phyloP scores from a whole-genome alignment of 2,888 invertebrate species.

The Melanostoma mellinum region DNA sequence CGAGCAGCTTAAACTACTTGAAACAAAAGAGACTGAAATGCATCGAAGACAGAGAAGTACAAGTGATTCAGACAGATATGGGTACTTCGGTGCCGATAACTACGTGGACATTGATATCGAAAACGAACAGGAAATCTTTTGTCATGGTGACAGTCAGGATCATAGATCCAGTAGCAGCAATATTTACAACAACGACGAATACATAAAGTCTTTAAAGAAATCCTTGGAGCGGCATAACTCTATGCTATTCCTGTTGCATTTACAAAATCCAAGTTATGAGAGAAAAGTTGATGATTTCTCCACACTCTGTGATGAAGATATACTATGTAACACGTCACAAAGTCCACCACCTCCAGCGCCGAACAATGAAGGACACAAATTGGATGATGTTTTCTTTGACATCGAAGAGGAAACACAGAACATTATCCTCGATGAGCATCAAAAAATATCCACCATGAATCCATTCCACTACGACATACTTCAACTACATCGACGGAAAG shows the following conservation, averaged over 20 bases:
- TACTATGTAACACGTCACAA: conserved; percentile 82
- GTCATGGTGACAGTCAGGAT: conserved; percentile 59
- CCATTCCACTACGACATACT: conserved; percentile 77
- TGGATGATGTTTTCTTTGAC: conserved; percentile 55
- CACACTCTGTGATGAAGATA: conserved; percentile 74
- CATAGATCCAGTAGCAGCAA: conserved; percentile 74
- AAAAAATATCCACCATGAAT: conserved; percentile 74
- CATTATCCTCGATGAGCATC: conserved; percentile 52
- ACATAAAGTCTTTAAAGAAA: conserved; percentile 80
- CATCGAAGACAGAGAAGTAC: conserved; percentile 75
- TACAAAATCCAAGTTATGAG: conserved; percentile 80
- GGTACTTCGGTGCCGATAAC: conserved; percentile 63
- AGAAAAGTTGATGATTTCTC: conserved; percentile 75
- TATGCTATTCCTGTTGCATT: conserved; percentile 80
- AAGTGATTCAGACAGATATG: conserved; percentile 51
- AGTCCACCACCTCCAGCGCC: conserved; percentile 93
- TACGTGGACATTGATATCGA: conserved; percentile 71
- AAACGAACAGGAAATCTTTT: conserved; percentile 70
- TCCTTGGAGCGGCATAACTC: conserved; percentile 81
- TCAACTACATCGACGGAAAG: conserved; percentile 66
- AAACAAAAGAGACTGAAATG: conserved; percentile 80
- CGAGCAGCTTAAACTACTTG: conserved; percentile 79
- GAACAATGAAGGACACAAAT: conserved; percentile 83
- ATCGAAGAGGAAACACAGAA: conserved; percentile 58
- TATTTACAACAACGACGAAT: conserved; percentile 81